A percentile compares a stretch with the other conserved stretches of the same genome.
Conservation (phyloP, 2,113 vertebrate genomes). For the Rhegmatorhina hoffmannsi region DNA sequence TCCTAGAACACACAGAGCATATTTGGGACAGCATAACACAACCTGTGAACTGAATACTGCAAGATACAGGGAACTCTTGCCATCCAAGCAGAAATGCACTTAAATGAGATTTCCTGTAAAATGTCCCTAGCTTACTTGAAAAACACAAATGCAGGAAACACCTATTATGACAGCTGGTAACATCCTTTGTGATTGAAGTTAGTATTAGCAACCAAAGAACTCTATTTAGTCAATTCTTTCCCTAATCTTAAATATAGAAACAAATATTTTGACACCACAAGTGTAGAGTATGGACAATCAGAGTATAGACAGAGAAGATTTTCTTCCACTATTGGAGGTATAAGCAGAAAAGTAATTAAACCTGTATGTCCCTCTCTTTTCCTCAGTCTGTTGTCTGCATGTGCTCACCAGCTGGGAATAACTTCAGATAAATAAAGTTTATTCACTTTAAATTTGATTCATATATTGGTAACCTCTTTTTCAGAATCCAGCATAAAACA, state of each 20-base stretch:
- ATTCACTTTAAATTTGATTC: neutral
- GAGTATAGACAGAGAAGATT: neutral
- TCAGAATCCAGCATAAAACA: neutral
- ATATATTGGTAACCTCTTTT: neutral
- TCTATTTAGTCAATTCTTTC: neutral
- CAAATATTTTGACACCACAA: neutral
- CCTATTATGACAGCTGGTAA: neutral
- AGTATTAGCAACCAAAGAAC: neutral
- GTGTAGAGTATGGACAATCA: neutral
- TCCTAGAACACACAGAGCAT: neutral
- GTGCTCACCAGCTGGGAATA: neutral
- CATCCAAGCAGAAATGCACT: neutral
- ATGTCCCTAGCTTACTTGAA: neutral
- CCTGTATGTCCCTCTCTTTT: neutral
- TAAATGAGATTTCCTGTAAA: neutral
- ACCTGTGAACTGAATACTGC: neutral
- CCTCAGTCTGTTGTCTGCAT: neutral
- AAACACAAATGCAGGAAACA: neutral
- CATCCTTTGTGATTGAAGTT: neutral
- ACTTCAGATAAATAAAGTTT: neutral
- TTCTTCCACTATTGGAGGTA: neutral
- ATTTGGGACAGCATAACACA: neutral
- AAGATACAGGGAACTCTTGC: neutral
- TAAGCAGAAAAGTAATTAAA: neutral
- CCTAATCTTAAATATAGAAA: neutral